phyloP scores from a whole-genome alignment of 2,797 vertebrate species.

The Poecile montanus region DNA sequence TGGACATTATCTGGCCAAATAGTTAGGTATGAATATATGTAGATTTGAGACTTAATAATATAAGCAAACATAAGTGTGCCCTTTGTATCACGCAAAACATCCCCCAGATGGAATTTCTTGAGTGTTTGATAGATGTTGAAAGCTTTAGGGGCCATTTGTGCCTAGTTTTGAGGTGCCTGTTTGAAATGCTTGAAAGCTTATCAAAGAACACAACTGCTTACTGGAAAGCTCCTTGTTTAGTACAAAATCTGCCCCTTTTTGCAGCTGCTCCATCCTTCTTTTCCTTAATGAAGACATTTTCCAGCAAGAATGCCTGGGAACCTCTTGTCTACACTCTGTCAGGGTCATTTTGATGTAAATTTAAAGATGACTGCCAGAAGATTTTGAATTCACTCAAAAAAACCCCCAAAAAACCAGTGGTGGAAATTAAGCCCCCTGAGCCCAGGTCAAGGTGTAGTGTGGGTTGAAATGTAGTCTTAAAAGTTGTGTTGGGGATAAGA shows the following conservation, averaged over 20 bases:
- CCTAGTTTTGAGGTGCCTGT: constrained; percentile 68
- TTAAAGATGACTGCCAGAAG: not conserved
- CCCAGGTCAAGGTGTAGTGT: not conserved
- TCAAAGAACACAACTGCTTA: constrained; percentile 40
- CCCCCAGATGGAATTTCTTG: constrained; percentile 26
- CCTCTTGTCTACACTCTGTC: not conserved
- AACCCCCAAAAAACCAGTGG: too few relatives aligned
- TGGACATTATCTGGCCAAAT: constrained; percentile 52
- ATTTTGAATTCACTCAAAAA: not conserved
- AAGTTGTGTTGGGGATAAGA: not conserved
- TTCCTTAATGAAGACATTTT: constrained; percentile 20
- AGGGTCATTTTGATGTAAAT: not conserved
- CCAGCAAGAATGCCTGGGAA: constrained; percentile 3
- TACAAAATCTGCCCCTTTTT: not conserved
- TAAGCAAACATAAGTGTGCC: constrained; percentile 50
- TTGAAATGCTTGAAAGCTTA: constrained; percentile 62
- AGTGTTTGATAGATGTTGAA: constrained; percentile 33
- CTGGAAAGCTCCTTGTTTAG: constrained; percentile 11
- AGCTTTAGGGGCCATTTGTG: constrained; percentile 47
- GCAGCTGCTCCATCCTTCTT: not conserved
- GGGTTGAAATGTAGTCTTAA: not conserved
- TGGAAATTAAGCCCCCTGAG: not conserved
- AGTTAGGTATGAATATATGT: constrained; percentile 59
- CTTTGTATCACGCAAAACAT: constrained; percentile 42
- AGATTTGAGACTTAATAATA: constrained; percentile 58